Evolutionary conservation across 2,888 invertebrate species (phyloP), one percentile per base, ranked within the genome.

Genomic region (Hecatera dysodea): DNA sequence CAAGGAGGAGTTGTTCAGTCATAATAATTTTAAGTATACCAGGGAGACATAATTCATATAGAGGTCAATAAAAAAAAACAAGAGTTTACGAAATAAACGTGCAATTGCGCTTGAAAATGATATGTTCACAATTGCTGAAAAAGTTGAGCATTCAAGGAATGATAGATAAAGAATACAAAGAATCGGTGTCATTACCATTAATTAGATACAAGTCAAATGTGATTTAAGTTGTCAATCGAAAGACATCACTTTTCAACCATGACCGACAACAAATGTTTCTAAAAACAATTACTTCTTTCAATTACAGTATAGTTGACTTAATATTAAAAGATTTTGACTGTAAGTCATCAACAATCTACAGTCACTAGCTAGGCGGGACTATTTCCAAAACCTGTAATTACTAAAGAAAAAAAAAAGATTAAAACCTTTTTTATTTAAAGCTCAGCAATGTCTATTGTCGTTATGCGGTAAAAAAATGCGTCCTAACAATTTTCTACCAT

Each of bases 101-200:
- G 36, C 64, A 65, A 62, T 75, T 68, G 46, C 22, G 33, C 68
- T 65, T 52, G 53, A 79, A 72, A 72, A 77, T 79, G 67, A 80
- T 82, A 80, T 76, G 78, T 77, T 55, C 57, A 75, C 46, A 70
- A 82, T 83, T 77, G 67, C 65, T 79, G 75, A 85, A 68, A 78
- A 80, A 85, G 60, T 90, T 92, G 92, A 91, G 91, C 92, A 90
- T 81, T 71, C 56, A 73, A 86, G 88, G 87, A 89, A 88, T 88
- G 84, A 65, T 81, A 74, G 50, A 77, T 17, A 55, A 53, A 68
- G 48, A 64, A 71, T 75, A 67, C 48, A 65, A 59, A 66, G 42
- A 74, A 63, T 39, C 33, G 6, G 44, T 61, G 80, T 79, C n/a
- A 64, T 67, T 55, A 79, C 48, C 19, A 63, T 50, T 53, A n/a